Percentiles rank a stretch among this genome's conserved stretches.
phyloP scores from a whole-genome alignment of 1,140 invertebrate genomes.

The Lepidurus couesii region DNA sequence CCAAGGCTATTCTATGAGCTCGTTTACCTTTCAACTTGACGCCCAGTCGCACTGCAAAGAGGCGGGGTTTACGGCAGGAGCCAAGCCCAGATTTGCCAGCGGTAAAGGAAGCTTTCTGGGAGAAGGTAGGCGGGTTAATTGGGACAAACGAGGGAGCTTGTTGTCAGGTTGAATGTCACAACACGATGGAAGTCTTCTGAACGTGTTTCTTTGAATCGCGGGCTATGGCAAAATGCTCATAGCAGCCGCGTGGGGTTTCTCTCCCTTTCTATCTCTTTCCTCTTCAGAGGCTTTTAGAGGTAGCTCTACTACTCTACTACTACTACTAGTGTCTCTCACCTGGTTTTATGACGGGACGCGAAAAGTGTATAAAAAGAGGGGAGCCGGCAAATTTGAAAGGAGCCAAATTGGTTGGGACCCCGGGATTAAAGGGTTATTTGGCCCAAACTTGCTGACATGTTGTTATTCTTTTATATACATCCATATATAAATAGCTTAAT shows the following conservation, averaged over 20 bases:
- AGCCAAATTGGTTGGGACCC: background rate
- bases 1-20: too few relatives aligned
- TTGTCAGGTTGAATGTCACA: background rate
- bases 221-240: too few relatives aligned
- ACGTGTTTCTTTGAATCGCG: too few relatives aligned
- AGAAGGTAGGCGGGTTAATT: constrained; percentile 11
- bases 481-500: too few relatives aligned
- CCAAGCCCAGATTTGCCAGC: background rate
- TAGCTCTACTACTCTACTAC: too few relatives aligned
- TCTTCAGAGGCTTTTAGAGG: too few relatives aligned
- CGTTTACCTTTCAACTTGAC: too few relatives aligned
- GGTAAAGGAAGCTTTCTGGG: background rate
- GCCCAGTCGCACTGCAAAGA: background rate
- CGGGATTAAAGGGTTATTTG: background rate
- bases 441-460: background rate
- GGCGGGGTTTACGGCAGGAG: background rate
- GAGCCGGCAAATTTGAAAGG: constrained; percentile 5
- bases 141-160: constrained; percentile 16
- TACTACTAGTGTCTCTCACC: background rate
- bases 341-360: constrained; percentile 12
- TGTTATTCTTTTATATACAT: background rate
- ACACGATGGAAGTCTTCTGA: background rate
- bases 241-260: too few relatives aligned
- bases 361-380: background rate
- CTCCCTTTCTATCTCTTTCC: too few relatives aligned